Evolutionary conservation across 92 coral and sea anemone genomes (phyloP), one percentile per base, ranked within the genome.

Genomic region (Porites evermanni): DNA sequence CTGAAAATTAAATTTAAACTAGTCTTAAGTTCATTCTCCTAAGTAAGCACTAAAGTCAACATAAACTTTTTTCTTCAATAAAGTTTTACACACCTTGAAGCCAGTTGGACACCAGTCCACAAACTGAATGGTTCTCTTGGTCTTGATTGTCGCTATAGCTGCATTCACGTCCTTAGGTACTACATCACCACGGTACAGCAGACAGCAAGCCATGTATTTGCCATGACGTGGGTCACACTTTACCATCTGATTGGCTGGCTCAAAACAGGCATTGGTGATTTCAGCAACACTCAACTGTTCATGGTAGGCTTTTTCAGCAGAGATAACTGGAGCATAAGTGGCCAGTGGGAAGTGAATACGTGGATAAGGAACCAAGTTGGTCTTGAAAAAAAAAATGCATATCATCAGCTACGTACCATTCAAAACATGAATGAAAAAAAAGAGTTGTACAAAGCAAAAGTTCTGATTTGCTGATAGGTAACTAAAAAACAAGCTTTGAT

Each of bases 231-330:
- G 97, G 85, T 94, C 97, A 91, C 97, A 94, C 70, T 94, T 94
- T 58, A 94, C 97, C 97, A 94, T 94, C 88, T 94, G 97, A 81
- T 94, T 94, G 93, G 97, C 93, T 72, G 97, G 97, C 71, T 94
- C 97, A 86, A 94, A 94, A 79, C 97, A 94, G 65, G 98, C 97
- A 79, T 95, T 95, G 89, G 98, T 95, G 84, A 95, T 95, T 91
- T 95, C 98, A 47, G 95, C 78, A 79, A 94, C 98, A 66, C 90
- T 92, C 93, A 94, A 77, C 87, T 94, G 98, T 83, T 94, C 98
- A 29, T 95, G 98, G 87, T 95, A 95, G 85, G 98, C 98, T 79
- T 95, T 95, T 92, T 95, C 98, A 11, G 98, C 98, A 72, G 98
- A 95, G 84, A 95, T 95, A 26, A 95, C 97, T 0, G 98, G 98